Evolutionary conservation across 2,888 invertebrate species (phyloP).

Genomic region (Myopa tessellatipennis): DNA sequence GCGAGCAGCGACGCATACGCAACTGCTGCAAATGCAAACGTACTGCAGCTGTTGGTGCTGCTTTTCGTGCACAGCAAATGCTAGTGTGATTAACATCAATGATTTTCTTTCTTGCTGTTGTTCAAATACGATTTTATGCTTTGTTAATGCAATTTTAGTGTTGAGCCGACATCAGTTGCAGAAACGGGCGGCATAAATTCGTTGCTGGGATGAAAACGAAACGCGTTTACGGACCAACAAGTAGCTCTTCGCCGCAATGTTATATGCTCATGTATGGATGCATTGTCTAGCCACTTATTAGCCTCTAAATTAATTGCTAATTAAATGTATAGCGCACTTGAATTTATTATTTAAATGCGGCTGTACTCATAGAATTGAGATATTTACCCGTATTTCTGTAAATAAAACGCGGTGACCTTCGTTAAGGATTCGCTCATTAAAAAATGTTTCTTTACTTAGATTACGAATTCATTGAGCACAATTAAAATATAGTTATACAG

Average conservation of each 20-base stretch:
- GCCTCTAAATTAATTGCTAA: not conserved
- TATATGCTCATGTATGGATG: not conserved
- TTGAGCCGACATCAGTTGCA: conserved; percentile 4
- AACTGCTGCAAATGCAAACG: not conserved
- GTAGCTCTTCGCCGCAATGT: not conserved
- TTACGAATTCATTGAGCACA: too few species aligned
- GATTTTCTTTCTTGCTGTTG: not conserved
- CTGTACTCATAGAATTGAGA: too few species aligned
- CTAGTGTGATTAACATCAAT: not conserved
- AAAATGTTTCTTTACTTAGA: too few species aligned
- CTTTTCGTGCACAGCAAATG: too few species aligned
- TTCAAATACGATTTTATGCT: conserved; percentile 7
- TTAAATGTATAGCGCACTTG: not conserved
- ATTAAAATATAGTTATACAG: too few species aligned
- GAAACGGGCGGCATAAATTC: not conserved
- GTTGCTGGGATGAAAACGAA: not conserved
- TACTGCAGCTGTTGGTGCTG: too few species aligned
- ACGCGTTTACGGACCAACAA: not conserved
- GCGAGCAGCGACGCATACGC: conserved; percentile 46
- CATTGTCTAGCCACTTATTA: not conserved
- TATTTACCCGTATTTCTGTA: too few species aligned
- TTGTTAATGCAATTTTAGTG: conserved; percentile 11
- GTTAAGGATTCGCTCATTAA: too few species aligned
- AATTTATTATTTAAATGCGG: too few species aligned
- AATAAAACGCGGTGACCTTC: too few species aligned